Percentiles rank a stretch among this genome's conserved stretches.
phyloP scores from a whole-genome alignment of 1,140 invertebrate species.

The Gonioctena quinquepunctata region DNA sequence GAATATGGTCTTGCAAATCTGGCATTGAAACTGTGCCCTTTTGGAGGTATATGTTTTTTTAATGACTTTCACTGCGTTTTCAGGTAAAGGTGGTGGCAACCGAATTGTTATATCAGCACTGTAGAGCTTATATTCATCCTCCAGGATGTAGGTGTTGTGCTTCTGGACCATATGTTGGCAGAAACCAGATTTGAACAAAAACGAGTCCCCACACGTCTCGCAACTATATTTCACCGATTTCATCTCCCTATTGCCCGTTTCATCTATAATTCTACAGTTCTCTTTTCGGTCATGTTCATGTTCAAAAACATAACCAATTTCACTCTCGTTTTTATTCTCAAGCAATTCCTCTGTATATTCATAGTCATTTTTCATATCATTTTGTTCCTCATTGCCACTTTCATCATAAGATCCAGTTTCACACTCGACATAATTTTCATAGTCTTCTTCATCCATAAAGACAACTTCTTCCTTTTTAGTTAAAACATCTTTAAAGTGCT shows the following conservation, averaged over 20 bases:
- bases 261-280: background rate
- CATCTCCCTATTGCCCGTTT: conserved; percentile 7
- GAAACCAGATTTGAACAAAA: conserved; percentile 12
- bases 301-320: background rate
- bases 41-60: background rate
- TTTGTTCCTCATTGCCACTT: conserved; percentile 3
- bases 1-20: background rate
- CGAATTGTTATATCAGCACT: conserved; percentile 5
- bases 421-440: conserved; percentile 9
- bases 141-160: background rate
- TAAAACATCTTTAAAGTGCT: background rate
- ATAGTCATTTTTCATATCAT: background rate
- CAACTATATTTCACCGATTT: conserved; percentile 6
- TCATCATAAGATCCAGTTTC: conserved; percentile 4
- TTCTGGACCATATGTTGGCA: conserved; percentile 8
- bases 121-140: background rate
- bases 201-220: conserved; percentile 9
- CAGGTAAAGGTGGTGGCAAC: background rate
- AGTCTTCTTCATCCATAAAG: conserved; percentile 8
- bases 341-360: background rate
- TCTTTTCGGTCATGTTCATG: background rate
- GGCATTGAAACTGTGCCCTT: background rate
- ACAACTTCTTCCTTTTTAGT: conserved; percentile 10
- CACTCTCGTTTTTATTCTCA: background rate
- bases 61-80: background rate